phyloP scores from a whole-genome alignment of 2,113 vertebrate genomes.

The Laterallus jamaicensis region DNA sequence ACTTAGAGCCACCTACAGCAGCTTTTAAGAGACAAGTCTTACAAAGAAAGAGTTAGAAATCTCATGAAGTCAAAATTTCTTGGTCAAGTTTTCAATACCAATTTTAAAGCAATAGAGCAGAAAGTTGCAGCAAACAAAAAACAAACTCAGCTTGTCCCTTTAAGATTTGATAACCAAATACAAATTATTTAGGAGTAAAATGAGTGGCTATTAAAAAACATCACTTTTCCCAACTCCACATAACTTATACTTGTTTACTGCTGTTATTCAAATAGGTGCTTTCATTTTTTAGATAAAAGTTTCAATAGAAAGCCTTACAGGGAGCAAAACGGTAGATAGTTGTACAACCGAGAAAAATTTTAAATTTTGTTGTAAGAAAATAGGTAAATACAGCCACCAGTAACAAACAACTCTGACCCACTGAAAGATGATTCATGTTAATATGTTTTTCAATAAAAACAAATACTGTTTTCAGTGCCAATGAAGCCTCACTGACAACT shows the following conservation, averaged over 20 bases:
- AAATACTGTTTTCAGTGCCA: neutral
- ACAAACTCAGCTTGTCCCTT: neutral
- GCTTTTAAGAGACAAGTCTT: neutral
- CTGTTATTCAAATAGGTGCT: neutral
- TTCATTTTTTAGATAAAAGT: neutral
- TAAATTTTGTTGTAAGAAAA: neutral
- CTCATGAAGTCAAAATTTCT: neutral
- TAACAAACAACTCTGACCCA: neutral
- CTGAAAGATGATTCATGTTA: neutral
- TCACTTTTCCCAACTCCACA: neutral
- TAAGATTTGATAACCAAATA: neutral
- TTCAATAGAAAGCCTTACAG: neutral
- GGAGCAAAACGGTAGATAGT: neutral
- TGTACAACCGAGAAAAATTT: neutral
- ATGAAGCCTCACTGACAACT: neutral
- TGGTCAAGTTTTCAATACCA: neutral
- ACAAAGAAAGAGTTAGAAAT: neutral
- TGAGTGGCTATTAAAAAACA: neutral
- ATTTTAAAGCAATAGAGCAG: neutral
- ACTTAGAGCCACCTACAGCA: neutral
- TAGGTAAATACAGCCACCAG: neutral
- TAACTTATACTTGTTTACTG: neutral
- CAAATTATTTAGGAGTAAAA: neutral
- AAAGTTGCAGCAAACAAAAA: neutral
- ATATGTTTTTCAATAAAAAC: neutral